Evolutionary conservation across 2,888 invertebrate species (phyloP).

Genomic region (Aelia acuminata): DNA sequence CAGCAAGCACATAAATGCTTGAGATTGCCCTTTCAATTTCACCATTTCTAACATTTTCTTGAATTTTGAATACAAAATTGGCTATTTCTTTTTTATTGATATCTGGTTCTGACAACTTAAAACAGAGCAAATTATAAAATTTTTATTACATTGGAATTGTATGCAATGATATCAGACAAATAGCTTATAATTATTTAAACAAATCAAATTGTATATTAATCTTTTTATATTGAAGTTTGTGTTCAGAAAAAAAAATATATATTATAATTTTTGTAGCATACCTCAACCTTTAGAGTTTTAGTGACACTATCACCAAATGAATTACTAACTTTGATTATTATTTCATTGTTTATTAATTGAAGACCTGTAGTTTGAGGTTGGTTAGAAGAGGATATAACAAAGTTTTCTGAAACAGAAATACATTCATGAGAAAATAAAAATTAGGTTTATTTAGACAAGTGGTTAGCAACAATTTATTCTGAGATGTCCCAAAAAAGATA

Average conservation of each 20-base stretch:
- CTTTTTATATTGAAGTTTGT: background rate
- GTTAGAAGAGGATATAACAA: background rate
- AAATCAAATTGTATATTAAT: background rate
- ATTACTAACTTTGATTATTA: constrained; percentile 33
- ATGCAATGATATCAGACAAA: too few species aligned
- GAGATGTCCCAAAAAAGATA: too few species aligned
- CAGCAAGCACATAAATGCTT: background rate
- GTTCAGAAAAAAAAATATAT: too few species aligned
- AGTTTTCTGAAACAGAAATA: constrained; percentile 1
- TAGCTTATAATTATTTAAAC: background rate
- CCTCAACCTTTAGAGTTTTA: background rate
- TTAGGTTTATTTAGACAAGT: background rate
- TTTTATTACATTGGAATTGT: background rate
- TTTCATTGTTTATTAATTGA: background rate
- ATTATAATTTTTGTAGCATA: background rate
- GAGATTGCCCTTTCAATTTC: background rate
- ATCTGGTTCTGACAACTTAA: background rate
- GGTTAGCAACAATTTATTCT: too few species aligned
- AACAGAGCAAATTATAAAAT: background rate
- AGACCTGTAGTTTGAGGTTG: background rate
- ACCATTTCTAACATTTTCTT: background rate
- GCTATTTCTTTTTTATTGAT: background rate
- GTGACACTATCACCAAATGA: background rate
- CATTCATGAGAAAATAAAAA: background rate
- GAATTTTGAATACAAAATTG: background rate